phyloP scores from a whole-genome alignment of 2,797 vertebrate genomes.

The Sciaenops ocellatus region DNA sequence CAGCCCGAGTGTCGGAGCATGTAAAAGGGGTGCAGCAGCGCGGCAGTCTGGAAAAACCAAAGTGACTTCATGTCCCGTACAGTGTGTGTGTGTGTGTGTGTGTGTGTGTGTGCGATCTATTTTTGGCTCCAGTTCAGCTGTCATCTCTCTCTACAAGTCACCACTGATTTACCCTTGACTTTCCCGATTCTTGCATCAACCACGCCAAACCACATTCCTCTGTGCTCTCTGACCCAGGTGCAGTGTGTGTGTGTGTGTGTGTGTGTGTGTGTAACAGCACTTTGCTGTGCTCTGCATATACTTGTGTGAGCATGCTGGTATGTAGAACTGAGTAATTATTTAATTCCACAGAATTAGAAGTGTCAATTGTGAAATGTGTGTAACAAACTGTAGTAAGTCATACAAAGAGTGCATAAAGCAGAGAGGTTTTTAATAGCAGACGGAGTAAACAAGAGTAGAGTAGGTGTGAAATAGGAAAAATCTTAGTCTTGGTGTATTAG shows the following conservation, averaged over 20 bases:
- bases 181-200: slow-evolving; percentile 17
- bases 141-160: neutral
- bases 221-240: neutral
- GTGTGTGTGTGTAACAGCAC: neutral
- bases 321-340: neutral
- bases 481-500: neutral
- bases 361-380: neutral
- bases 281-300: slow-evolving; percentile 1
- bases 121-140: slow-evolving; percentile 30
- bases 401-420: neutral
- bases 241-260: neutral
- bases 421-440: neutral
- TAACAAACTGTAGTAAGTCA: neutral
- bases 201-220: slow-evolving; percentile 27
- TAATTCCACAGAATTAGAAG: neutral
- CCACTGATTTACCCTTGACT: neutral
- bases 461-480: slow-evolving; percentile 4
- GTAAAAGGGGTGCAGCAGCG: neutral
- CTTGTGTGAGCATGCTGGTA: neutral
- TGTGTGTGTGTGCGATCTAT: neutral
- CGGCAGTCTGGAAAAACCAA: neutral
- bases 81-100: neutral
- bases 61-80: neutral
- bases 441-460: slow-evolving; percentile 12
- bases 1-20: neutral